Conservation (phyloP, 2,113 vertebrate genomes). For the Bubo scandiacus region DNA sequence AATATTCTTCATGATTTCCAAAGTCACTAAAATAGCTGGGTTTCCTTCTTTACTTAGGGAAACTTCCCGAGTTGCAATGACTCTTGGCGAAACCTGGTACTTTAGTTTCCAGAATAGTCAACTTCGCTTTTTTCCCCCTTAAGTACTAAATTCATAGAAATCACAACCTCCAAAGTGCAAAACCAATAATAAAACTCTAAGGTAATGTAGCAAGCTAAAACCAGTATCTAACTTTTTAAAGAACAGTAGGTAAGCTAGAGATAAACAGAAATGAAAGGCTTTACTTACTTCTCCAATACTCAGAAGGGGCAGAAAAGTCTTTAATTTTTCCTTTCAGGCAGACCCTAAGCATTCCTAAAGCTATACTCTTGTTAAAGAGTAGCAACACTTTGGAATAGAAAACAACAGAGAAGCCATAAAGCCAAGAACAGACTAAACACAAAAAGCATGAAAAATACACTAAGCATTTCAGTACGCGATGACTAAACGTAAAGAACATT, state of each 20-base stretch:
- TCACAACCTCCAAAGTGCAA: background rate
- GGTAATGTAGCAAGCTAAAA: background rate
- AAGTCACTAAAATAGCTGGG: background rate
- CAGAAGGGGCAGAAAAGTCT: background rate
- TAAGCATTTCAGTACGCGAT: background rate
- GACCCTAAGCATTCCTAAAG: background rate
- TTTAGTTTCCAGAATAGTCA: background rate
- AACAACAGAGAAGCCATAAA: background rate
- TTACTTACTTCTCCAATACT: background rate
- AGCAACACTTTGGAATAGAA: background rate
- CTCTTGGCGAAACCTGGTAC: background rate
- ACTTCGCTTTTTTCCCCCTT: background rate
- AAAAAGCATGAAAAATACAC: background rate
- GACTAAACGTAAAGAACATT: background rate
- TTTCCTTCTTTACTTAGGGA: background rate
- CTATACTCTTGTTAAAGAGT: background rate
- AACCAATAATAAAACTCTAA: background rate
- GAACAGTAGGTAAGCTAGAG: background rate
- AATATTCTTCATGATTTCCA: background rate
- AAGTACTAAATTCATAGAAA: background rate
- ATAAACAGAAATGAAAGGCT: background rate
- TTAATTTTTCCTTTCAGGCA: background rate
- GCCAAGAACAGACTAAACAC: background rate
- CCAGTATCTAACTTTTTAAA: background rate
- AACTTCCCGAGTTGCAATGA: background rate